These are phyloP conservation scores for Ispidina picta DNA, from an alignment of 2,797 vertebrate genomes.

Conservation along the genomic window DNA sequence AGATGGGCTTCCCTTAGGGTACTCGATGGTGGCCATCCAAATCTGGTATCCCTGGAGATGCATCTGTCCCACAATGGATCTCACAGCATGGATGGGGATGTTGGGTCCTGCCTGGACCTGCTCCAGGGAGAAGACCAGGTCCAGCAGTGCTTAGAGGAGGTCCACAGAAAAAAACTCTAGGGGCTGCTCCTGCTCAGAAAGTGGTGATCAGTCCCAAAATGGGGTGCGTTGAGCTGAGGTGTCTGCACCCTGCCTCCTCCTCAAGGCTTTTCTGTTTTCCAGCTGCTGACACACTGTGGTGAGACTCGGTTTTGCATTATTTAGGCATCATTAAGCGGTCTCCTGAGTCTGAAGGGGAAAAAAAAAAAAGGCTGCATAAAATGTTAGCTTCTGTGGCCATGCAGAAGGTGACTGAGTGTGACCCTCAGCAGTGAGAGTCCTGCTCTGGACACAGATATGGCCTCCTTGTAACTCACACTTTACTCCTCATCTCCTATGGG, in stretches of 20 bases:
- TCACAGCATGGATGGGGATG: too few relatives aligned
- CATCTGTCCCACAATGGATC: not conserved
- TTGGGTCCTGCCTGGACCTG: not conserved
- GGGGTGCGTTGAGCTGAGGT: not conserved
- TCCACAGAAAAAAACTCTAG: not conserved
- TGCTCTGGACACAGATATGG: not conserved
- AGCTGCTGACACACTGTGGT: not conserved
- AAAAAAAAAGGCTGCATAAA: not conserved
- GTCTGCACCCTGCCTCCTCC: not conserved
- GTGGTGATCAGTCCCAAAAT: not conserved
- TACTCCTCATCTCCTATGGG: accelerated
- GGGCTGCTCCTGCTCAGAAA: not conserved
- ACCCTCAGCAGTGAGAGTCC: not conserved
- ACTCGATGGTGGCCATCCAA: not conserved
- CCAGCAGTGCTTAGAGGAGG: not conserved
- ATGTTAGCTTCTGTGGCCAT: not conserved
- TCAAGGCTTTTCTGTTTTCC: not conserved
- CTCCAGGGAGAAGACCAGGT: not conserved
- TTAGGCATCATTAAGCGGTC: not conserved
- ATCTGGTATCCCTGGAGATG: not conserved
- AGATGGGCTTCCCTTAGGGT: not conserved
- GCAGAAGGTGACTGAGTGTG: not conserved
- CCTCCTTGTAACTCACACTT: not conserved
- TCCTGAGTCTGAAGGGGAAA: not conserved
- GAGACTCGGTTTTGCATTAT: not conserved